Conservation (phyloP, 2,888 invertebrate species). For the Formica aserva region DNA sequence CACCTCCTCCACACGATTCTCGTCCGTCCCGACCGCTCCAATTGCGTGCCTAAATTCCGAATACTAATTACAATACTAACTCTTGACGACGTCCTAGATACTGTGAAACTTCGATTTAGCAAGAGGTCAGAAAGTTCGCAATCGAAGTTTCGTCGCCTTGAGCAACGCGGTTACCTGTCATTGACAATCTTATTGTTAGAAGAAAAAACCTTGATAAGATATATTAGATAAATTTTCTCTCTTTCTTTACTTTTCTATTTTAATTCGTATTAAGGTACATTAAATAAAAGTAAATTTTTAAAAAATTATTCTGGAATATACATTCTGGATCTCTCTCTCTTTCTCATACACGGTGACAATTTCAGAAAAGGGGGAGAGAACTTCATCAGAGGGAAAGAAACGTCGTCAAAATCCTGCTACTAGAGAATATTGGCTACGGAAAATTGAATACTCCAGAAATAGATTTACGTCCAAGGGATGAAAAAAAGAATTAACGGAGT, state of each 20-base stretch:
- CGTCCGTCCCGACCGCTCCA: neutral
- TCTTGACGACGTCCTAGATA: neutral
- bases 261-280: neutral
- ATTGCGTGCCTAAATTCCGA: neutral
- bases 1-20: neutral
- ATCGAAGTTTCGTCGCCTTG: neutral
- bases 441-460: no score
- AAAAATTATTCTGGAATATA: no score
- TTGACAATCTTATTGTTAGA: neutral
- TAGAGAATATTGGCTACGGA: no score
- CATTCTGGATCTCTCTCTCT: no score
- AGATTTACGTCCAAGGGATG: no score
- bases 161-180: neutral
- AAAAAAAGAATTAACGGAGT: neutral
- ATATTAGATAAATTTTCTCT: neutral
- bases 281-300: no score
- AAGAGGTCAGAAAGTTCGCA: neutral
- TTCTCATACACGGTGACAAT: no score
- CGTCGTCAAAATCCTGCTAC: no score
- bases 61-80: slow-evolving; percentile 12
- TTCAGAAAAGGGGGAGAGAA: no score
- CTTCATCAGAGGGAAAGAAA: no score
- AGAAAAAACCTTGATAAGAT: neutral
- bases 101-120: neutral
- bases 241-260: neutral